Conservation (phyloP, 2,797 vertebrate species). For the Mastacembelus armatus region DNA sequence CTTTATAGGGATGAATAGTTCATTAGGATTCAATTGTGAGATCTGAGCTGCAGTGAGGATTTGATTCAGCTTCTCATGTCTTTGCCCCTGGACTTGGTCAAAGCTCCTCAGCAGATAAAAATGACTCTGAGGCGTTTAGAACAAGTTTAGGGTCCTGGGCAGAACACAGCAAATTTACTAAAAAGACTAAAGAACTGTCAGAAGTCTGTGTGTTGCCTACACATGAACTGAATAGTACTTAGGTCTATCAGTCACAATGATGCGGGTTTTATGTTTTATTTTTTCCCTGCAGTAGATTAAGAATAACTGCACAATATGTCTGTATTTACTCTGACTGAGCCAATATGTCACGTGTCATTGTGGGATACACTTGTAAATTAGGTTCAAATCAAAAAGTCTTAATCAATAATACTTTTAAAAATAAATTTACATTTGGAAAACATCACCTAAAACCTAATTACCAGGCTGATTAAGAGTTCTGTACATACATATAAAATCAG, state of each 20-base stretch:
- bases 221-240: not conserved
- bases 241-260: not conserved
- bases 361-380: conserved; percentile 2
- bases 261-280: not conserved
- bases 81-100: conserved; percentile 86
- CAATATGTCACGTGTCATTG: not conserved
- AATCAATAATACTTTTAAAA: not conserved
- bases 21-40: not conserved
- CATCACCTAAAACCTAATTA: not conserved
- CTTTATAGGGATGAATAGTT: not conserved
- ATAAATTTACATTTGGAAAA: not conserved
- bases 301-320: conserved; percentile 14
- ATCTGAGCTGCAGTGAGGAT: not conserved
- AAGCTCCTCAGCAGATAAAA: conserved; percentile 87
- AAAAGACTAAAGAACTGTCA: not conserved
- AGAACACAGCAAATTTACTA: conserved; percentile 24
- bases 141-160: conserved; percentile 85
- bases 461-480: not conserved
- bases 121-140: conserved; percentile 86
- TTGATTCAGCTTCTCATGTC: conserved; percentile 51
- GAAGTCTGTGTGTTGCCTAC: not conserved
- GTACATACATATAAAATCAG: not conserved
- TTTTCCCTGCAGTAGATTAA: not conserved
- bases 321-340: conserved; percentile 8
- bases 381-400: too few relatives aligned